Evolutionary conservation across 2,113 vertebrate genomes (phyloP), one percentile per base, ranked within the genome.

Genomic region (Prionailurus viverrinus): DNA sequence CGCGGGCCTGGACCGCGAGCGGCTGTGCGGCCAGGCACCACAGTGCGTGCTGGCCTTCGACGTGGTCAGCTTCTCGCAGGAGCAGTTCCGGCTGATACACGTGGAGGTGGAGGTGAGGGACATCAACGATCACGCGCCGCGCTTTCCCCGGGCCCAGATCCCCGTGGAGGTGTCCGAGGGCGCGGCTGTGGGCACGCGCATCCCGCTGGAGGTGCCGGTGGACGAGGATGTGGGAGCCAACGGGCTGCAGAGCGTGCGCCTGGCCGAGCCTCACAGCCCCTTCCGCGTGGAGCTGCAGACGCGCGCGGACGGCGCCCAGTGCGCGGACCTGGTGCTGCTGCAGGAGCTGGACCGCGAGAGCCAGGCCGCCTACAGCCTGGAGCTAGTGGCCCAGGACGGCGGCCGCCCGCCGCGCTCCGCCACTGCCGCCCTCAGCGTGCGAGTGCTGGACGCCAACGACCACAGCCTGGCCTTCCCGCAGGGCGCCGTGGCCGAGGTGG

Each of bases 91-190:
- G 95, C 98, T 99, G 97, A 99, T 99, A 83, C 99, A 99, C 98
- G 99, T 99, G 96, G 99, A 99, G 98, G 99, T 99, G 98, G 99
- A 99, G 98, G 99, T 99, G 98, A 99, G 99, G 48, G 99, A 99
- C 98, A 98, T 99, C 76, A 99, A 99, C 21, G 99, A 99, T 99
- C 99, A 99, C 86, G 99, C 99, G 6, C 99, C 99, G 0, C 99
- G 98, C 98, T 99, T 99, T 90, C 99, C 99, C 80, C 98, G 98
- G 58, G 97, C 98, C 94, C 99, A 99, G 89, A 98, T 99, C 87
- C 99, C 98, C 2, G 99, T 99, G 97, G 99, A 99, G 97, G 99
- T 99, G 97, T 99, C 99, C 0, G 99, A 99, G 98, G 99, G 99
- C 1, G 99, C 99, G 0, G 98, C 99, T 0, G 98, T 99, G 1